These are phyloP conservation scores for Peromyscus californicus DNA, from an alignment of 2,113 vertebrate genomes.

Conservation along the genomic window DNA sequence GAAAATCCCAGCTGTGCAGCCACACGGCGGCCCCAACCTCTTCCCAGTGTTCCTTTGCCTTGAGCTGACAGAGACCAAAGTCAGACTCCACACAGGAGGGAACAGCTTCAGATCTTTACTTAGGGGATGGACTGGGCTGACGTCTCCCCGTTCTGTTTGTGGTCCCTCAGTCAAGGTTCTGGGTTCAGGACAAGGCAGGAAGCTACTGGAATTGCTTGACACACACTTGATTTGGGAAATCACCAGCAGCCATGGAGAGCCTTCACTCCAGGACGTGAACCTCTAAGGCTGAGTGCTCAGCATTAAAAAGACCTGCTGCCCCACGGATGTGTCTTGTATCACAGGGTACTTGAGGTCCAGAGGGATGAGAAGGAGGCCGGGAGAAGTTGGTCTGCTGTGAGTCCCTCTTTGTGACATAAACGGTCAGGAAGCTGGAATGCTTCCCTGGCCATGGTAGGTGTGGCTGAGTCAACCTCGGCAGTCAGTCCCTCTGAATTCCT, in stretches of 20 bases:
- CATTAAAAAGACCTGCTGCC: background rate
- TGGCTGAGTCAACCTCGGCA: background rate
- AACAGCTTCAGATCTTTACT: background rate
- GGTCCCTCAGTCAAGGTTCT: slow-evolving; percentile 3
- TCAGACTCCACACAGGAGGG: background rate
- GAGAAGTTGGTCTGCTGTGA: background rate
- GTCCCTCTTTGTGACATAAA: background rate
- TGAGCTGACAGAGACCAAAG: background rate
- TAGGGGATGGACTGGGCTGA: slow-evolving; percentile 28
- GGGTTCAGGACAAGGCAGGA: background rate
- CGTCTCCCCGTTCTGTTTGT: slow-evolving; percentile 42
- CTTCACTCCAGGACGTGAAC: background rate
- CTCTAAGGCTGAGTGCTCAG: background rate
- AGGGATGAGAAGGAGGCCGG: background rate
- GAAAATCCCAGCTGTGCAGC: accelerated
- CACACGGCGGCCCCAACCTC: accelerated
- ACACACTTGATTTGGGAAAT: slow-evolving; percentile 86
- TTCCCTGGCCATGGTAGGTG: background rate
- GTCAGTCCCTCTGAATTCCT: background rate
- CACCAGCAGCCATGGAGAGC: slow-evolving; percentile 84
- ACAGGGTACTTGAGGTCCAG: background rate
- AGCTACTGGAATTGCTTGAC: slow-evolving; percentile 84
- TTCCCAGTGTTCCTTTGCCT: background rate
- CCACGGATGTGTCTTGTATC: accelerated
- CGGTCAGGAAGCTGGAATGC: background rate